Conservation (phyloP, 2,888 invertebrate species). For the Heliconius ismenius region DNA sequence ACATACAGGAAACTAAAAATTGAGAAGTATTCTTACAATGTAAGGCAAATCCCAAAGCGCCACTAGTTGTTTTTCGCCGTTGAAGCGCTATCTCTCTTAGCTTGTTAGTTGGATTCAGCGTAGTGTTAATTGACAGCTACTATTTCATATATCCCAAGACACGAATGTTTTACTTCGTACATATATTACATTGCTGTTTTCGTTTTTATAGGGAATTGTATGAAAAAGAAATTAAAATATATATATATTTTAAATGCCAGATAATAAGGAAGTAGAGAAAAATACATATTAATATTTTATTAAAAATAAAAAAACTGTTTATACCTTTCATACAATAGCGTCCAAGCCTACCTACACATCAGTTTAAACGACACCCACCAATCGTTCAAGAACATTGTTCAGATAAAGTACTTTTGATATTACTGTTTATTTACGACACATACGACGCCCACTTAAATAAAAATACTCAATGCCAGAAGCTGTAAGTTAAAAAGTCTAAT, state of each 20-base stretch:
- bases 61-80: slow-evolving; percentile 35
- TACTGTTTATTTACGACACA: slow-evolving; percentile 40
- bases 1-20: not conserved
- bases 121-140: slow-evolving; percentile 62
- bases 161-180: slow-evolving; percentile 12
- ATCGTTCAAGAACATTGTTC: slow-evolving; percentile 35
- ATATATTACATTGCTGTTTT: not conserved
- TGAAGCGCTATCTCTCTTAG: slow-evolving; percentile 51
- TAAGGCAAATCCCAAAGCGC: slow-evolving; percentile 24
- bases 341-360: not conserved
- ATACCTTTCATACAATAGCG: not conserved
- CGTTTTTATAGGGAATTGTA: not conserved
- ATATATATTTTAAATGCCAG: no score
- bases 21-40: not conserved
- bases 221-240: no score
- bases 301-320: not conserved
- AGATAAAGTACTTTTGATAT: slow-evolving; percentile 43
- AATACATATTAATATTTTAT: not conserved
- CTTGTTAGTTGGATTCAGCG: slow-evolving; percentile 62
- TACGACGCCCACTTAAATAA: slow-evolving; percentile 34
- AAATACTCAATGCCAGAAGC: slow-evolving; percentile 30
- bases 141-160: slow-evolving; percentile 48
- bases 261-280: not conserved
- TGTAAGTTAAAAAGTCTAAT: not conserved
- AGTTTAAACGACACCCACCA: slow-evolving; percentile 36